Percentiles rank a stretch among this genome's conserved stretches.
Evolutionary conservation across 2,888 invertebrate species (phyloP).

Genomic region (Agriopis aurantiaria): DNA sequence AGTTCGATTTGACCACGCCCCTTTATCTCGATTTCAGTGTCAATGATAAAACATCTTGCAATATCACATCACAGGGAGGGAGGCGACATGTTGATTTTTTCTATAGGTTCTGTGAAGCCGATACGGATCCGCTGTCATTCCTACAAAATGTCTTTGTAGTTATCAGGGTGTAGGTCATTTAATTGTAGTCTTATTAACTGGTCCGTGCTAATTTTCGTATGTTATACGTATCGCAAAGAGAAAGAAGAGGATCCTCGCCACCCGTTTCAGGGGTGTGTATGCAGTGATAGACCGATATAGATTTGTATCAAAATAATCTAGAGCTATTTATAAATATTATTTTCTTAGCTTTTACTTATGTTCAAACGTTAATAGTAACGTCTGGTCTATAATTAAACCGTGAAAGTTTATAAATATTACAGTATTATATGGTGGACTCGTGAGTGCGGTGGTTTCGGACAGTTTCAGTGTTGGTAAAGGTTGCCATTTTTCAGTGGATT

Average conservation of each 20-base stretch:
- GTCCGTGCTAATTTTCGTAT: slow-evolving; percentile 80
- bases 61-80: slow-evolving; percentile 60
- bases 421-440: slow-evolving; percentile 79
- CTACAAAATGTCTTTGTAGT: slow-evolving; percentile 86
- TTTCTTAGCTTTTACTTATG: slow-evolving; percentile 86
- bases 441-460: slow-evolving; percentile 60
- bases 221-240: slow-evolving; percentile 72
- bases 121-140: slow-evolving; percentile 85
- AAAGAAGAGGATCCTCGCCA: slow-evolving; percentile 82
- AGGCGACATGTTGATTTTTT: slow-evolving; percentile 87
- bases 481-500: slow-evolving; percentile 85
- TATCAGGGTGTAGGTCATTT: slow-evolving; percentile 86
- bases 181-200: slow-evolving; percentile 80
- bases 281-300: slow-evolving; percentile 83
- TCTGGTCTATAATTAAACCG: slow-evolving; percentile 85
- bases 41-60: slow-evolving; percentile 78
- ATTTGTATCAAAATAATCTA: slow-evolving; percentile 86
- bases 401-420: slow-evolving; percentile 86
- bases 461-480: slow-evolving; percentile 77
- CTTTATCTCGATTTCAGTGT: slow-evolving; percentile 74
- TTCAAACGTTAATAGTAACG: slow-evolving; percentile 86
- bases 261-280: slow-evolving; percentile 86
- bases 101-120: slow-evolving; percentile 85
- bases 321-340: slow-evolving; percentile 87
- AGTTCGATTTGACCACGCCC: slow-evolving; percentile 58